Evolutionary conservation across 2,797 vertebrate genomes (phyloP).

Genomic region (Oophaga sylvatica): DNA sequence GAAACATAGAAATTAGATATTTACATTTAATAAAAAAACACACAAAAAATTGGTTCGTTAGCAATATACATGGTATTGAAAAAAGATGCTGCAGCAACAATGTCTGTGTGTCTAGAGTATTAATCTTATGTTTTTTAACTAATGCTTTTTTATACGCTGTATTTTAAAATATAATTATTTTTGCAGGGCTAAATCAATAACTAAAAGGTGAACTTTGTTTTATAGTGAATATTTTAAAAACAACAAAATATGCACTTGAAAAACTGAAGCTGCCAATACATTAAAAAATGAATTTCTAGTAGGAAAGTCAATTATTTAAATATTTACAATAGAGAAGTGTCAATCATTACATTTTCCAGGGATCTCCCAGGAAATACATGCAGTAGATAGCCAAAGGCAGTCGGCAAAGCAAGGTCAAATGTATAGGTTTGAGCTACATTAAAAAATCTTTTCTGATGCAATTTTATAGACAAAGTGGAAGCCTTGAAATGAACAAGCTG

Average conservation of each 20-base stretch:
- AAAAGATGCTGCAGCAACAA: background rate
- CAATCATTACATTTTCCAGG: constrained; percentile 74
- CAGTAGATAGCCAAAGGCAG: constrained; percentile 83
- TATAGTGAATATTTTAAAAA: constrained; percentile 35
- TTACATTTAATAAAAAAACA: no score
- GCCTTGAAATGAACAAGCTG: constrained; percentile 81
- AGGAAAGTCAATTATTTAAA: constrained; percentile 75
- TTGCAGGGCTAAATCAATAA: constrained; percentile 41
- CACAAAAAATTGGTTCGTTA: background rate
- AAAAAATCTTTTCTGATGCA: constrained; percentile 77
- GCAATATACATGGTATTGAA: background rate
- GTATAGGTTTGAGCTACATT: constrained; percentile 86
- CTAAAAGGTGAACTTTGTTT: constrained; percentile 26
- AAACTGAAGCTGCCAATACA: constrained; percentile 22
- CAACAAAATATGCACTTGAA: constrained; percentile 25
- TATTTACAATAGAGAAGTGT: constrained; percentile 87
- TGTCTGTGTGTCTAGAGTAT: background rate
- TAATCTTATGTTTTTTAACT: constrained; percentile 9
- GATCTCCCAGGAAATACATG: constrained; percentile 77
- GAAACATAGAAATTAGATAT: no score
- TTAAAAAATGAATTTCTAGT: constrained; percentile 19
- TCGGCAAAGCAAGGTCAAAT: constrained; percentile 79
- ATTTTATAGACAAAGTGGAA: constrained; percentile 73
- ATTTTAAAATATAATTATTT: constrained; percentile 12
- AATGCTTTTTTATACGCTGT: constrained; percentile 20